Conservation (phyloP, 2,797 vertebrate species). For the Emys orbicularis region DNA sequence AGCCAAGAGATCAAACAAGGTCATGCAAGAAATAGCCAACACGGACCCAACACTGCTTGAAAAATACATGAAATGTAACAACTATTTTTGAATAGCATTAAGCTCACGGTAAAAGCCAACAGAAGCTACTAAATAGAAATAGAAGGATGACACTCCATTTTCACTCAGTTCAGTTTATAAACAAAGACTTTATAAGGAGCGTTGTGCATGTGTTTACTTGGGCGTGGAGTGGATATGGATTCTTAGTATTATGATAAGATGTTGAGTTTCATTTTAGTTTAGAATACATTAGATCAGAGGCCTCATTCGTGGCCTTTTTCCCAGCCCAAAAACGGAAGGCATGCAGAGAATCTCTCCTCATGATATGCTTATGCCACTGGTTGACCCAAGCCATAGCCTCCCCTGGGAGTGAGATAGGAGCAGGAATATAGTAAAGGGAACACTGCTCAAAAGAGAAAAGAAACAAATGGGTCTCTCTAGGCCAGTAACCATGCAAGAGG, state of each 20-base stretch:
- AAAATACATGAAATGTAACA: background rate
- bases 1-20: conserved; percentile 60
- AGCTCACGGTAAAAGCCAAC: background rate
- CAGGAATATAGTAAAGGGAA: rapidly evolving
- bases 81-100: conserved; percentile 33
- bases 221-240: background rate
- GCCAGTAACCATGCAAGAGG: background rate
- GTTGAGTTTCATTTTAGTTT: background rate
- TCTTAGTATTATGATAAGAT: background rate
- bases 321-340: background rate
- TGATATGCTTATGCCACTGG: background rate
- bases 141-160: background rate
- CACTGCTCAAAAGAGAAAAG: background rate
- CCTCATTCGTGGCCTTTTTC: background rate
- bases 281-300: background rate
- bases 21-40: conserved; percentile 21
- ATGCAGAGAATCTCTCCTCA: rapidly evolving
- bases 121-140: background rate
- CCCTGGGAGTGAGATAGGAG: rapidly evolving
- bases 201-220: background rate
- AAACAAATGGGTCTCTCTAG: background rate
- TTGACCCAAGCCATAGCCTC: background rate
- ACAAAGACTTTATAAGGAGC: background rate
- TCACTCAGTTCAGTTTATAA: background rate
- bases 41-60: background rate